Evolutionary conservation across 2,113 vertebrate genomes (phyloP).

Genomic region (Erpornis zantholeuca): DNA sequence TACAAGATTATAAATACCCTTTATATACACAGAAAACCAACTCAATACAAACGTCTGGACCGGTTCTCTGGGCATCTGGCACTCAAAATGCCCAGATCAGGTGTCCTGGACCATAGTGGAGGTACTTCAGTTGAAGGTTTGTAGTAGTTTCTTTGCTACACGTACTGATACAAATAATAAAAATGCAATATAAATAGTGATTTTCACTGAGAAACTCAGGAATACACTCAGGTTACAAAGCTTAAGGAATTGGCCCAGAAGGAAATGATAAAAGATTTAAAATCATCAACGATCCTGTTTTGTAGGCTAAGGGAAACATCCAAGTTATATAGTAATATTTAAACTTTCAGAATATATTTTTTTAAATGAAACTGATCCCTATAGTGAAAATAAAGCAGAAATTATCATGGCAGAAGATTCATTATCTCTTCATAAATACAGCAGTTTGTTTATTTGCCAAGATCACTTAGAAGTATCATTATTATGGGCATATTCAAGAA

Average conservation of each 20-base stretch:
- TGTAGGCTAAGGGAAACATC: not conserved
- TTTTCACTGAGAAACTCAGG: conserved; percentile 22
- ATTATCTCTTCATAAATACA: not conserved
- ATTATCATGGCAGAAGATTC: not conserved
- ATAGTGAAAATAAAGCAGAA: not conserved
- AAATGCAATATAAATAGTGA: conserved; percentile 36
- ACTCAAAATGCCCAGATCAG: not conserved
- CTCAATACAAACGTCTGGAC: not conserved
- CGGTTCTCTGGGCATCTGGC: not conserved
- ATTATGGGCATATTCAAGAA: not conserved
- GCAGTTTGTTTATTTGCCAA: not conserved
- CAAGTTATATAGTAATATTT: not conserved
- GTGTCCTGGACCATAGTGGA: conserved; percentile 24
- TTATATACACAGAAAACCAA: conserved; percentile 47
- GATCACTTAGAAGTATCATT: not conserved
- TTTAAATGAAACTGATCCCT: not conserved
- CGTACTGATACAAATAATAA: conserved; percentile 12
- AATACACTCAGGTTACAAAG: not conserved
- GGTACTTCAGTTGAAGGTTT: conserved; percentile 56
- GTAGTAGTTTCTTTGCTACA: conserved; percentile 58
- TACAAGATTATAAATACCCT: conserved; percentile 68
- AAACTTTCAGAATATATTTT: not conserved
- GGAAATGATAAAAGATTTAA: not conserved
- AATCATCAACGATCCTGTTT: not conserved
- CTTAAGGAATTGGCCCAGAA: not conserved